A percentile compares a stretch with the other conserved stretches of the same genome.
phyloP scores from a whole-genome alignment of 2,113 vertebrate species.

The Oryctolagus cuniculus region DNA sequence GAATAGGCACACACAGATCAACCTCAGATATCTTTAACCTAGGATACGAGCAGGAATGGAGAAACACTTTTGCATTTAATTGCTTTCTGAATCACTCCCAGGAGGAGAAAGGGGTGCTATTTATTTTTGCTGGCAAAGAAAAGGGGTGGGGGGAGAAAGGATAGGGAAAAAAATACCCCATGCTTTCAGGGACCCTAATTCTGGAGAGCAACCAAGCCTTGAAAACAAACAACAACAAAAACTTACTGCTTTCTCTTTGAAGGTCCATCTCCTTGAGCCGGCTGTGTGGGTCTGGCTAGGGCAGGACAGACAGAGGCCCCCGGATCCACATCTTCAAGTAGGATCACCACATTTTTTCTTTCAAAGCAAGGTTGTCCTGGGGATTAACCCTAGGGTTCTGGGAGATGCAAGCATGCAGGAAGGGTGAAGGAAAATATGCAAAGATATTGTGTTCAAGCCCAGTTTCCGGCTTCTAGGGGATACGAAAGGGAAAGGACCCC shows the following conservation, averaged over 20 bases:
- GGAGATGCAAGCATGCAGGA: conserved; percentile 53
- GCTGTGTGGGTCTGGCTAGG: conserved; percentile 52
- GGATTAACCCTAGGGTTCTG: conserved; percentile 67
- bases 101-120: conserved; percentile 64
- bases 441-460: background rate
- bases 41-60: conserved; percentile 32
- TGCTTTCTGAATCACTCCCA: conserved; percentile 80
- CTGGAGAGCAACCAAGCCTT: conserved; percentile 49
- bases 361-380: conserved; percentile 75
- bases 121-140: conserved; percentile 68
- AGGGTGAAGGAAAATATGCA: conserved; percentile 4
- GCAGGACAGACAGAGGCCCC: conserved; percentile 46
- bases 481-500: background rate
- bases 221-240: conserved; percentile 38
- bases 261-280: conserved; percentile 47
- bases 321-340: conserved; percentile 70
- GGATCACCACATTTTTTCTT: conserved; percentile 73
- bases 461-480: background rate
- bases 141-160: fast-evolving
- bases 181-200: conserved; percentile 57
- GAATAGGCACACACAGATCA: conserved; percentile 40
- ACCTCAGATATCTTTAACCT: conserved; percentile 65
- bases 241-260: conserved; percentile 54
- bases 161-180: conserved; percentile 18
- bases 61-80: conserved; percentile 80